Evolutionary conservation across 1,140 invertebrate species (phyloP).

Genomic region (Oncopeltus fasciatus): DNA sequence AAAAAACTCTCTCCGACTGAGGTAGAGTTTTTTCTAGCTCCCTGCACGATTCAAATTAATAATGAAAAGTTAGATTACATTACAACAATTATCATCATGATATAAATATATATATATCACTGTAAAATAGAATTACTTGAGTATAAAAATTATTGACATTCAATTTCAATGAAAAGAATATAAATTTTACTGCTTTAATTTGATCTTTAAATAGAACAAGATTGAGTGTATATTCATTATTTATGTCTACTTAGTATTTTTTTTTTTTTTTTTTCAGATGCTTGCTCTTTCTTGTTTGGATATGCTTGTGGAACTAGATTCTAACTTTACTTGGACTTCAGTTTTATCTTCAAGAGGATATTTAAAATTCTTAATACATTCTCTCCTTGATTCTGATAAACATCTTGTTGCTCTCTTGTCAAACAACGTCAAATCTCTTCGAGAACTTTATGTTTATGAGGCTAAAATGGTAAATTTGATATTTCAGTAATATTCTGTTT

Average conservation of each 20-base stretch:
- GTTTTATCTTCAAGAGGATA: slow-evolving; percentile 67
- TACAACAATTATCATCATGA: no score
- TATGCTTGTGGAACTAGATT: slow-evolving; percentile 58
- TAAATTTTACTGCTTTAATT: no score
- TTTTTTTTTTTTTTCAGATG: slow-evolving; percentile 37
- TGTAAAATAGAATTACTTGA: no score
- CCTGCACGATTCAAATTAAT: no score
- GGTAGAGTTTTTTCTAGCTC: no score
- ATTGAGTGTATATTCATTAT: slow-evolving; percentile 25
- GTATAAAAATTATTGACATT: no score
- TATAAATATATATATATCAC: no score
- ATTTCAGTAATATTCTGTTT: not conserved
- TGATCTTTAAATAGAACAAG: not conserved
- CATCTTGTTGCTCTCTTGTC: slow-evolving; percentile 53
- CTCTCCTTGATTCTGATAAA: slow-evolving; percentile 56
- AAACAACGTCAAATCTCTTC: slow-evolving; percentile 47
- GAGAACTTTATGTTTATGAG: slow-evolving; percentile 72
- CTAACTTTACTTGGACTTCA: slow-evolving; percentile 53
- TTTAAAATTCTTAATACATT: slow-evolving; percentile 68
- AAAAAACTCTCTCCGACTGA: no score
- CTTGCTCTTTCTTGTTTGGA: slow-evolving; percentile 67
- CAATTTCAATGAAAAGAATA: no score
- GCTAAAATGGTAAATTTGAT: slow-evolving; percentile 53
- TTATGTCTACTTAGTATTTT: not conserved
- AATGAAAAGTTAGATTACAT: no score